A percentile compares a stretch with the other conserved stretches of the same genome.
These are phyloP conservation scores for Spinus pinus DNA, from an alignment of 2,797 vertebrate species.

Conservation along the genomic window DNA sequence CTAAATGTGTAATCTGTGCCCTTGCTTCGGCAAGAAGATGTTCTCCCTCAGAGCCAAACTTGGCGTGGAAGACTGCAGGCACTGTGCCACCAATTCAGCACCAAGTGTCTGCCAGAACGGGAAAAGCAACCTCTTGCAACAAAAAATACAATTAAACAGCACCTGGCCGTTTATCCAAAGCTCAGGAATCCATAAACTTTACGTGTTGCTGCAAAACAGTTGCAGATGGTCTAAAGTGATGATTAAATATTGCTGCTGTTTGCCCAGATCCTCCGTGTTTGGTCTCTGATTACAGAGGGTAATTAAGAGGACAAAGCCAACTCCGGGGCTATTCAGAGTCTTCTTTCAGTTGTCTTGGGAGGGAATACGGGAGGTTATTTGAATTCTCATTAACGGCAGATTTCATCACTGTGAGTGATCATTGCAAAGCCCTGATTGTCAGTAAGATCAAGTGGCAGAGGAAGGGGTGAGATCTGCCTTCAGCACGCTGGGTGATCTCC, in stretches of 20 bases:
- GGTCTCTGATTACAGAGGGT: constrained; percentile 13
- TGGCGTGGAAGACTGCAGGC: constrained; percentile 30
- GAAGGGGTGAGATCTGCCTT: background rate
- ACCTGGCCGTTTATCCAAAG: constrained; percentile 58
- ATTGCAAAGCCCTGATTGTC: background rate
- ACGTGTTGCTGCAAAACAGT: constrained; percentile 54
- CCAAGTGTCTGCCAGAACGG: constrained; percentile 16
- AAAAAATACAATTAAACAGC: constrained; percentile 39
- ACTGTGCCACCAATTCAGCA: constrained; percentile 14
- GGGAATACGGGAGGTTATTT: background rate
- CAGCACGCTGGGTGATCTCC: background rate
- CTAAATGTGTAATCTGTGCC: constrained; percentile 53
- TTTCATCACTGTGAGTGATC: background rate
- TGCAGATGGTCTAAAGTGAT: constrained; percentile 69
- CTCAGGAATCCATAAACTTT: constrained; percentile 58
- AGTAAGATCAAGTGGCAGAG: background rate
- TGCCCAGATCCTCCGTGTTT: constrained; percentile 28
- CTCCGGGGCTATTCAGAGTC: background rate
- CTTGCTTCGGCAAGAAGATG: constrained; percentile 45
- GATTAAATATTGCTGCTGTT: constrained; percentile 63
- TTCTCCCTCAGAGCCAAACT: constrained; percentile 13
- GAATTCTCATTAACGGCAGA: background rate
- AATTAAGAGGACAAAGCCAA: constrained; percentile 58
- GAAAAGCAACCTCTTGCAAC: constrained; percentile 3
- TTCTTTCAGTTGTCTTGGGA: background rate